Percentiles rank a stretch among this genome's conserved stretches.
Evolutionary conservation across 2,888 invertebrate genomes (phyloP).

Genomic region (Leucophenga maculata): DNA sequence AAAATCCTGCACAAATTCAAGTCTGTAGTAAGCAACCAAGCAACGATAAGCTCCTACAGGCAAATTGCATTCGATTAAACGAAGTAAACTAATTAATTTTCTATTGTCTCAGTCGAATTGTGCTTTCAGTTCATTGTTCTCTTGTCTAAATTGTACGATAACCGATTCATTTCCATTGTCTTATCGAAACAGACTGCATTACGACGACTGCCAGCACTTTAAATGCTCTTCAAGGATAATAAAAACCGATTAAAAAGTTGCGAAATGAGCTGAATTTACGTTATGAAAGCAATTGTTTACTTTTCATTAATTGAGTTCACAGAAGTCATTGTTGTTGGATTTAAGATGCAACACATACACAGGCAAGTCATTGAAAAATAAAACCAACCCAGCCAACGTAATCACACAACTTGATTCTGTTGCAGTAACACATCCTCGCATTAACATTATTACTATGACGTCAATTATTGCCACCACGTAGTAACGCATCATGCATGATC

Average conservation of each 20-base stretch:
- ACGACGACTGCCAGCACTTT: background rate
- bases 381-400: too few species aligned
- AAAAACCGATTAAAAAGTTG: conserved; percentile 10
- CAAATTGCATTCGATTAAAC: conserved; percentile 66
- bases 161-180: conserved; percentile 3
- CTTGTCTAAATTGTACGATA: conserved; percentile 2
- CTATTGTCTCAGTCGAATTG: conserved; percentile 46
- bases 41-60: conserved; percentile 44
- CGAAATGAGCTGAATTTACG: conserved; percentile 11
- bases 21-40: too few species aligned
- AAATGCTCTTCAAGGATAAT: background rate
- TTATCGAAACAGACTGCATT: too few species aligned
- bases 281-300: conserved; percentile 49
- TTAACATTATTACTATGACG: too few species aligned
- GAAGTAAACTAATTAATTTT: conserved; percentile 67
- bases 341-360: background rate
- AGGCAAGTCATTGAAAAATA: too few species aligned
- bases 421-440: too few species aligned
- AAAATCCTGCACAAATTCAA: conserved; percentile 30
- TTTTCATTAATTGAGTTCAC: conserved; percentile 64
- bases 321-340: conserved; percentile 44
- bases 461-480: too few species aligned
- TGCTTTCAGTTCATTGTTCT: background rate
- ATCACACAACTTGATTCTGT: too few species aligned
- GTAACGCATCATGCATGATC: too few species aligned